Percentiles rank a stretch among this genome's conserved stretches.
These are phyloP conservation scores for Andrena praecox DNA, from an alignment of 2,888 invertebrate genomes.

Conservation along the genomic window DNA sequence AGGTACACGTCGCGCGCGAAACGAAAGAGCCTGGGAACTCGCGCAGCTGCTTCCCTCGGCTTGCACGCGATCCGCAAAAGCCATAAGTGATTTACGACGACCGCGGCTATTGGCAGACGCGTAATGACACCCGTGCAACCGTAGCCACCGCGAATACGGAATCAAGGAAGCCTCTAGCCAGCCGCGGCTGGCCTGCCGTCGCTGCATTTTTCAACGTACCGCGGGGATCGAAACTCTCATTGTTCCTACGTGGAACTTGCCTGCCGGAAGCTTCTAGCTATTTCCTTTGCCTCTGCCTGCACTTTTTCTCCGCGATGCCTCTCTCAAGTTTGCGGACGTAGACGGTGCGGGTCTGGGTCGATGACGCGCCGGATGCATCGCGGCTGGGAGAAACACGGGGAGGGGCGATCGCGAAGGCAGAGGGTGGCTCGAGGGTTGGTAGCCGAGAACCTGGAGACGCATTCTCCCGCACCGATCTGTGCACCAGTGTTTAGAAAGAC, in stretches of 20 bases:
- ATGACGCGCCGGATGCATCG: too few relatives aligned
- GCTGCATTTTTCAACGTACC: slow-evolving; percentile 69
- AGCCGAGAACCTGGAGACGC: too few relatives aligned
- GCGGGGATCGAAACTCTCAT: slow-evolving; percentile 66
- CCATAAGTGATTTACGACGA: slow-evolving; percentile 76
- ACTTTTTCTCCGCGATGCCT: background rate
- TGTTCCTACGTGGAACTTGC: slow-evolving; percentile 53
- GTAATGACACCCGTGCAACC: slow-evolving; percentile 69
- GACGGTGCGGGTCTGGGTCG: too few relatives aligned
- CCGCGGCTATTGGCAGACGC: slow-evolving; percentile 67
- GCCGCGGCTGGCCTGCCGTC: slow-evolving; percentile 13
- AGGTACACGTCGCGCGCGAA: slow-evolving; percentile 22
- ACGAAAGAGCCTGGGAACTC: slow-evolving; percentile 67
- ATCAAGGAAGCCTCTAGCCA: slow-evolving; percentile 56
- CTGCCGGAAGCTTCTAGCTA: slow-evolving; percentile 51
- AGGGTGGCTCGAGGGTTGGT: too few relatives aligned
- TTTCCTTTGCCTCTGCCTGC: slow-evolving; percentile 10
- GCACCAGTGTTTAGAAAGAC: too few relatives aligned
- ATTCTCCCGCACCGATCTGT: too few relatives aligned
- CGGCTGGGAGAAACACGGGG: too few relatives aligned
- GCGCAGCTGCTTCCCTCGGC: slow-evolving; percentile 66
- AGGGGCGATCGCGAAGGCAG: too few relatives aligned
- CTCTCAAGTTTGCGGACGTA: background rate
- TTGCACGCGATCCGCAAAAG: slow-evolving; percentile 69
- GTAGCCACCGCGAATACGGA: slow-evolving; percentile 66